phyloP scores from a whole-genome alignment of 2,797 vertebrate species.

The Anguilla marmorata region DNA sequence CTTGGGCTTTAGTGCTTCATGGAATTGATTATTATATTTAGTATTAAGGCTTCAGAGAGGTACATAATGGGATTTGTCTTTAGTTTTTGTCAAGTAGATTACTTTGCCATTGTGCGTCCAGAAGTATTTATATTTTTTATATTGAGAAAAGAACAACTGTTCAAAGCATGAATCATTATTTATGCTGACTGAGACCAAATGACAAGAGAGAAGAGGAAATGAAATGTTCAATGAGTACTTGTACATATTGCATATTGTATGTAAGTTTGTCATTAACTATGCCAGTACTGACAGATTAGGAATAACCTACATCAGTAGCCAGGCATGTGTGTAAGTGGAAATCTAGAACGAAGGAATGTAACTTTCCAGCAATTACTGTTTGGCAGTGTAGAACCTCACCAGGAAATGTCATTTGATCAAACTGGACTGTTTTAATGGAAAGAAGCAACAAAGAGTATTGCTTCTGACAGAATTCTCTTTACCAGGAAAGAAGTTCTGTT shows the following conservation, averaged over 20 bases:
- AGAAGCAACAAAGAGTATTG: not conserved
- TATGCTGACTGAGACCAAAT: not conserved
- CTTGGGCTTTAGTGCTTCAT: not conserved
- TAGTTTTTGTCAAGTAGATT: not conserved
- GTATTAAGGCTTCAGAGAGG: not conserved
- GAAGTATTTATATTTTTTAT: not conserved
- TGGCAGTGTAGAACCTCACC: slow-evolving; percentile 1
- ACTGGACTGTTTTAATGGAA: not conserved
- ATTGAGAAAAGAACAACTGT: not conserved
- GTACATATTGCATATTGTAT: not conserved
- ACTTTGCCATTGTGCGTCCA: not conserved
- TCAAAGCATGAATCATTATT: not conserved
- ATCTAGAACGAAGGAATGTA: not conserved
- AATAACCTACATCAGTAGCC: not conserved
- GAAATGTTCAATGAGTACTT: not conserved
- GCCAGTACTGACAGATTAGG: not conserved
- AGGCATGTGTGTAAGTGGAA: not conserved
- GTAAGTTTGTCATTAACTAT: not conserved
- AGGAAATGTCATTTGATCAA: slow-evolving; percentile 9
- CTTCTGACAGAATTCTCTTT: not conserved
- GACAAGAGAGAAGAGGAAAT: not conserved
- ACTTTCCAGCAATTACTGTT: not conserved
- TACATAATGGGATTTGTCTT: not conserved
- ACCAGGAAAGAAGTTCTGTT: not conserved
- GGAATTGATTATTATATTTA: not conserved